Evolutionary conservation across 2,113 vertebrate genomes (phyloP).

Genomic region (Myotis davidii): DNA sequence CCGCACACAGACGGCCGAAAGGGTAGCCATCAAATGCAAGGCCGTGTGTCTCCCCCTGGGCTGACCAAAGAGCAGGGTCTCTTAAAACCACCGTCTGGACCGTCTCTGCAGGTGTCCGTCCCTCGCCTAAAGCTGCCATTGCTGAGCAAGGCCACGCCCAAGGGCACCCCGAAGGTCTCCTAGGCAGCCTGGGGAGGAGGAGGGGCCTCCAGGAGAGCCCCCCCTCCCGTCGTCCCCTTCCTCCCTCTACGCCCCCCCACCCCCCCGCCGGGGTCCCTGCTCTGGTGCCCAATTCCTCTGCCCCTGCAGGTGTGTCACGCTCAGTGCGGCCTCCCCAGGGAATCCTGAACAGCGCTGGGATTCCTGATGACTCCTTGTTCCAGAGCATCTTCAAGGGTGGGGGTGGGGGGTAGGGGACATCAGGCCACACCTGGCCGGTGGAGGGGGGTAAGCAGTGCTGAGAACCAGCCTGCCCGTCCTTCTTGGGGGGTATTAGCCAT

Average conservation of each 20-base stretch:
- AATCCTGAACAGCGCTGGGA: neutral
- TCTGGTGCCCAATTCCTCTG: neutral
- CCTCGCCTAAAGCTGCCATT: neutral
- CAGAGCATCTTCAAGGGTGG: neutral
- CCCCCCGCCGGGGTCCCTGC: rapidly evolving
- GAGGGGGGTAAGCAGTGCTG: neutral
- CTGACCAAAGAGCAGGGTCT: neutral
- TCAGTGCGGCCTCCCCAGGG: neutral
- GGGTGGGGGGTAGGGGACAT: neutral
- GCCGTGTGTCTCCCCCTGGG: neutral
- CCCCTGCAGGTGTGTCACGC: neutral
- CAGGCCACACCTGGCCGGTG: neutral
- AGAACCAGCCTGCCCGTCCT: neutral
- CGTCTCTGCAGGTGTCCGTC: neutral
- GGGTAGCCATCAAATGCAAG: neutral
- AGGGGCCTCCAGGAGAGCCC: neutral
- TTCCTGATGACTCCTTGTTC: neutral
- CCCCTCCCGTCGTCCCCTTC: no score
- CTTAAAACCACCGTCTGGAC: neutral
- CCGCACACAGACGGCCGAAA: neutral
- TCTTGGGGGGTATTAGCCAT: neutral
- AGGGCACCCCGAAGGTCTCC: neutral
- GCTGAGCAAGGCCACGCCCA: neutral
- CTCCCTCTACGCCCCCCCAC: no score
- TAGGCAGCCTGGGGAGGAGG: neutral